phyloP scores from a whole-genome alignment of 2,113 vertebrate genomes.

The Castor canadensis region DNA sequence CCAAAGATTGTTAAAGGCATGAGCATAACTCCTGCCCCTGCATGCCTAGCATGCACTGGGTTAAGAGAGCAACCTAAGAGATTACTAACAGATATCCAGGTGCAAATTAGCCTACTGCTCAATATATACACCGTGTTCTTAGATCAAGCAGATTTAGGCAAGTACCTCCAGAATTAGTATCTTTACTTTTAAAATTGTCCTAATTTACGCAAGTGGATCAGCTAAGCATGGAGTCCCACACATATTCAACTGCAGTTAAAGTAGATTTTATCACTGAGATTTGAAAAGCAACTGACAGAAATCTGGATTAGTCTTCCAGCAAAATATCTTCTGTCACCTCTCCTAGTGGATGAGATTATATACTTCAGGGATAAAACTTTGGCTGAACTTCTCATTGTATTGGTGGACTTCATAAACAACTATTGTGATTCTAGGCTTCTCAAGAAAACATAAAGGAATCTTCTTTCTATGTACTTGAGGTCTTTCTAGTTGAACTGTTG shows the following conservation, averaged over 20 bases:
- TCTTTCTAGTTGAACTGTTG: background rate
- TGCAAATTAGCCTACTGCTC: background rate
- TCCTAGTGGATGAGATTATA: background rate
- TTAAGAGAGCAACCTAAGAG: background rate
- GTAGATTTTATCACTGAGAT: constrained; percentile 75
- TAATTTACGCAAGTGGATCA: background rate
- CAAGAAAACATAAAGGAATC: constrained; percentile 19
- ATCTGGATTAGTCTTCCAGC: constrained; percentile 23
- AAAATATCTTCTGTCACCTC: background rate
- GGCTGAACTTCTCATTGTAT: background rate
- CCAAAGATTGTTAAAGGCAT: background rate
- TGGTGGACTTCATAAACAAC: background rate
- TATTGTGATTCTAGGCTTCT: background rate
- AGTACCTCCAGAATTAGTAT: background rate
- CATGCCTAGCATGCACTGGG: background rate
- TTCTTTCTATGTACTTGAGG: background rate
- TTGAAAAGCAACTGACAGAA: constrained; percentile 32
- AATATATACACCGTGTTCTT: background rate
- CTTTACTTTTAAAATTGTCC: background rate
- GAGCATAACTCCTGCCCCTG: background rate
- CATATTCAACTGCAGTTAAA: constrained; percentile 76
- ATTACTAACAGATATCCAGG: background rate
- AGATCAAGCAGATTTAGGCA: background rate
- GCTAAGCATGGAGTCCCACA: constrained; percentile 46
- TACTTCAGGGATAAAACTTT: background rate